A percentile compares a stretch with the other conserved stretches of the same genome.
phyloP scores from a whole-genome alignment of 2,888 invertebrate species.

The Trachelus stipa region DNA sequence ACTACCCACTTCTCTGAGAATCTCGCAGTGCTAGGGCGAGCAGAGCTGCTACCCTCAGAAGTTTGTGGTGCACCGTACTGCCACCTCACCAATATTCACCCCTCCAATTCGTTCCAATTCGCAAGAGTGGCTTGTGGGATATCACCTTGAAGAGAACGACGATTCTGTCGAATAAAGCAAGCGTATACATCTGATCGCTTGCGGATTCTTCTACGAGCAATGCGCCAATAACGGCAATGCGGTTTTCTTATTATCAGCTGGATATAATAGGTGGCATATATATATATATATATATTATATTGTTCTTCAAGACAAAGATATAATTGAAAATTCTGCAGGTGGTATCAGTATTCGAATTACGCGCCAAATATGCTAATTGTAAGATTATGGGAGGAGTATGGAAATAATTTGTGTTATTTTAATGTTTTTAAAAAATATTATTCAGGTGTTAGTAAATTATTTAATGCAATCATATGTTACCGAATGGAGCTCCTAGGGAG shows the following conservation, averaged over 20 bases:
- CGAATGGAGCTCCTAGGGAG: background rate
- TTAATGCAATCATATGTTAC: background rate
- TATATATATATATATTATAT: too few relatives aligned
- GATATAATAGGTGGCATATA: too few relatives aligned
- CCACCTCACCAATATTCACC: background rate
- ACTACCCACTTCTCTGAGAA: conserved; percentile 29
- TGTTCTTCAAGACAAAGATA: too few relatives aligned
- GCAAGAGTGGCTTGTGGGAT: background rate
- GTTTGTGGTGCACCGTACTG: conserved; percentile 17
- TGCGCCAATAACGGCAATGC: background rate
- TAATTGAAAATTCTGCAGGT: too few relatives aligned
- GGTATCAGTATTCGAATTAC: background rate
- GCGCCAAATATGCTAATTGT: background rate
- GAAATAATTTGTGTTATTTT: too few relatives aligned
- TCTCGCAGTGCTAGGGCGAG: background rate
- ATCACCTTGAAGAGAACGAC: background rate
- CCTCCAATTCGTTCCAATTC: background rate
- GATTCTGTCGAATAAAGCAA: background rate
- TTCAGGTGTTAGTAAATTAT: background rate
- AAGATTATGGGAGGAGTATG: background rate
- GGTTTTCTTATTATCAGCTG: background rate
- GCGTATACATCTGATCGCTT: background rate
- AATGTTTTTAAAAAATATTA: too few relatives aligned
- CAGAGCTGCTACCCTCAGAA: conserved; percentile 24
- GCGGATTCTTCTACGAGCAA: background rate